Base-by-base conservation (phyloP, 2,113 vertebrate species). In the Hemibagrus wyckioides region DNA sequence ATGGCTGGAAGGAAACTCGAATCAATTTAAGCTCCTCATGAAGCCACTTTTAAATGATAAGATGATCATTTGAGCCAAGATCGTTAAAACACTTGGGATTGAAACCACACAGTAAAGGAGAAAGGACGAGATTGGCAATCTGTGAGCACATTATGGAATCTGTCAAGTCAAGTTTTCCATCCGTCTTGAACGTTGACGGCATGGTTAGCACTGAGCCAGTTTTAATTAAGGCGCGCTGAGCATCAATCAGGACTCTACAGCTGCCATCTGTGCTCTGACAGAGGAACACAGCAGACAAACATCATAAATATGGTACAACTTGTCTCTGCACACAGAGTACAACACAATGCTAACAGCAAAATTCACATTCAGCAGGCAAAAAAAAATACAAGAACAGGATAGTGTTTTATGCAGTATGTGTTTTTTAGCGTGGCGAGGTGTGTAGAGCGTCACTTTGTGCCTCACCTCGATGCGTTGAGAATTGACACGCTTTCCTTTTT, bases 401-500 rank as follows among this genome's bases (percentile, higher is more conserved):
- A 14, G 28, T 52, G 11, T 63, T 65, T n/a, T n/a, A 39, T 0
- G 1, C 39, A 80, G 61, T 75, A 67, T 71, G 14, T 23, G 57
- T 69, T 57, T 82, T 87, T 50, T 6, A 39, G 4, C 59, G 19
- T 41, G 54, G 67, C 39, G 28, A 39, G 41, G 15, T 59, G 33
- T 48, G 54, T 28, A 36, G 8, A 25, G 21, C 6, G 15, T 82
- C 25, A 11, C 13, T 86, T 50, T 10, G 13, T 17, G 56, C 84
- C 94, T 94, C 89, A 99, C 98, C 98, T 99, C 98, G 11, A 99
- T 99, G 69, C 98, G 96, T 92, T 99, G 98, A 0, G 98, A 99
- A 92, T 98, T 99, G 90, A 99, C 98, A 89, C 98, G 97, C 93
- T 99, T 99, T 83, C 98, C 98, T 87, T 99, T 99, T 94, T 99